phyloP scores from a whole-genome alignment of 1,140 invertebrate species.

The Lepidurus arcticus region DNA sequence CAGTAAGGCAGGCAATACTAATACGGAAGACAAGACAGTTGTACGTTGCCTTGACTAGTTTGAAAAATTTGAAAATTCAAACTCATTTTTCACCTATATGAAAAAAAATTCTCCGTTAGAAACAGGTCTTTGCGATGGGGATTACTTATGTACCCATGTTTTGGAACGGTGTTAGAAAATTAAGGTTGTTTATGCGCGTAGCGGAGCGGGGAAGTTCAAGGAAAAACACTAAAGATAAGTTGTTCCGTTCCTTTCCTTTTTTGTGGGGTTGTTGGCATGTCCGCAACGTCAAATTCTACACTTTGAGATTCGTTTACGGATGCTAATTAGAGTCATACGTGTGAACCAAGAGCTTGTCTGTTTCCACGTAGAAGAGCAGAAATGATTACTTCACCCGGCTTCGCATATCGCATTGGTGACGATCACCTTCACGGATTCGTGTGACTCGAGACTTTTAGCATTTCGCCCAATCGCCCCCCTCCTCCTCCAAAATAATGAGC shows the following conservation, averaged over 20 bases:
- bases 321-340: neutral
- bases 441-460: too few species aligned
- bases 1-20: too few species aligned
- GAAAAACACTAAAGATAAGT: neutral
- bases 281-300: neutral
- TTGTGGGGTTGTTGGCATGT: neutral
- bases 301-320: neutral
- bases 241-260: neutral
- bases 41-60: too few species aligned
- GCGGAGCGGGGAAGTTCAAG: neutral
- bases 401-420: neutral
- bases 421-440: too few species aligned
- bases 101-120: neutral
- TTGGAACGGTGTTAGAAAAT: neutral
- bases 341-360: neutral
- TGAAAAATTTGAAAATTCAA: too few species aligned
- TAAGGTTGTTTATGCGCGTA: neutral
- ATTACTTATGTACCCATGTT: neutral
- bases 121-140: neutral
- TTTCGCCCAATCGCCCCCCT: too few species aligned
- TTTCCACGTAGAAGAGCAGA: neutral
- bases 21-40: too few species aligned
- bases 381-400: neutral
- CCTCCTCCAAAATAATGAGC: too few species aligned
- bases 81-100: too few species aligned